Base-by-base conservation (phyloP, 2,888 invertebrate genomes). In the Ormyrus labotus region DNA sequence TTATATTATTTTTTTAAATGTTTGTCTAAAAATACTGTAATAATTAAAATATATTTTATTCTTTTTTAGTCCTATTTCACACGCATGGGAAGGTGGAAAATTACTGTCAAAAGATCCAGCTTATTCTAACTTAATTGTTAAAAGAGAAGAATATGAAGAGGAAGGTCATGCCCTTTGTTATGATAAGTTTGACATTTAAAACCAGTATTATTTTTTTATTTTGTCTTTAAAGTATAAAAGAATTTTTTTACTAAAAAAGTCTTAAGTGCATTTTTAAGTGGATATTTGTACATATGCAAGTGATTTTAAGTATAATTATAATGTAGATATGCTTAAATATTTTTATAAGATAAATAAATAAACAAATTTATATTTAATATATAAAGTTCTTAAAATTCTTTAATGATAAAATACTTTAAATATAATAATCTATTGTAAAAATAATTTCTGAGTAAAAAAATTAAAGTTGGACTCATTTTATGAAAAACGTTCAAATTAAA, bases 41-140 rank as follows among this genome's bases (percentile, higher is more conserved):
- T 69, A 48, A 61, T 3, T 57, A 63, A 79, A 79, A 77, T 68
- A 65, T 70, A 75, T 71, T 81, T 68, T 81, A 92, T 89, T 83
- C 47, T 68, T 13, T 82, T 92, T 89, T 83, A 96, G 96, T 87
- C 97, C 98, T 0, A 90, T 96, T 3, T 94, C 95, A 0, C 97
- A 97, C 90, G 94, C 97, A 0, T 99, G 98, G 98, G 93, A 95
- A 86, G 98, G 98, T 5, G 99, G 98, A 0, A 95, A 94, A 84
- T 90, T 93, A 63, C 91, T 98, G 61, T 94, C 96, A 5, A 92
- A 94, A 84, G 95, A 96, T 88, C 92, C 95, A 7, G 93, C 94
- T 60, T 96, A 98, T 85, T 93, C 94, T 82, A 94, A 93, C 0
- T 92, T 94, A 85, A 92, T 96, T 81, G 94, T 98, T 2, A 96